A percentile compares a stretch with the other conserved stretches of the same genome.
These are phyloP conservation scores for Chrysopilus asiliformis DNA, from an alignment of 2,888 invertebrate genomes.

Conservation along the genomic window DNA sequence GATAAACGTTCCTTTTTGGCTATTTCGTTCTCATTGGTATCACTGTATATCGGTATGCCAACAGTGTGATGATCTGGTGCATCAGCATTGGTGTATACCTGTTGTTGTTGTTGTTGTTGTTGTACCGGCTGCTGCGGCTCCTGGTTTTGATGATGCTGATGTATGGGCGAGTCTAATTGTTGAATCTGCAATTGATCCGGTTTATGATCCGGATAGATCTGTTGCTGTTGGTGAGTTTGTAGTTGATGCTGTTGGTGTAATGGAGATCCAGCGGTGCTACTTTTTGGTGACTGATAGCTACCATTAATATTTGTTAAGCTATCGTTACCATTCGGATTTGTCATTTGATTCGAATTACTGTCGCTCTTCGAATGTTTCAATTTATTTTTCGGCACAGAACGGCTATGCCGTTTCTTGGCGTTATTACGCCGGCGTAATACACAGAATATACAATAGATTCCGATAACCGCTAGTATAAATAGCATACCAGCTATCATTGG, in stretches of 20 bases:
- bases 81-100: slow-evolving; percentile 23
- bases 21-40: neutral
- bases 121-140: neutral
- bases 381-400: too few species aligned
- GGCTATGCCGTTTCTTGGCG: neutral
- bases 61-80: slow-evolving; percentile 35
- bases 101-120: slow-evolving; percentile 6
- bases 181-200: too few species aligned
- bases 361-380: too few species aligned
- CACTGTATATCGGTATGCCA: slow-evolving; percentile 31
- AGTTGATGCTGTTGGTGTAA: slow-evolving; percentile 18
- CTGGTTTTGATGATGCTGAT: slow-evolving; percentile 3
- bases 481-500: slow-evolving; percentile 15
- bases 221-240: slow-evolving; percentile 6
- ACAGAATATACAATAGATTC: neutral
- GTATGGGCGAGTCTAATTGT: neutral
- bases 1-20: slow-evolving; percentile 28
- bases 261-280: slow-evolving; percentile 24
- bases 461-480: neutral
- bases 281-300: slow-evolving; percentile 17
- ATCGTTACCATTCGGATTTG: neutral
- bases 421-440: neutral
- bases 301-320: neutral
- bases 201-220: neutral
- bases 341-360: neutral